Conservation (phyloP, 2,113 vertebrate genomes). For the Nyctereutes procyonoides region DNA sequence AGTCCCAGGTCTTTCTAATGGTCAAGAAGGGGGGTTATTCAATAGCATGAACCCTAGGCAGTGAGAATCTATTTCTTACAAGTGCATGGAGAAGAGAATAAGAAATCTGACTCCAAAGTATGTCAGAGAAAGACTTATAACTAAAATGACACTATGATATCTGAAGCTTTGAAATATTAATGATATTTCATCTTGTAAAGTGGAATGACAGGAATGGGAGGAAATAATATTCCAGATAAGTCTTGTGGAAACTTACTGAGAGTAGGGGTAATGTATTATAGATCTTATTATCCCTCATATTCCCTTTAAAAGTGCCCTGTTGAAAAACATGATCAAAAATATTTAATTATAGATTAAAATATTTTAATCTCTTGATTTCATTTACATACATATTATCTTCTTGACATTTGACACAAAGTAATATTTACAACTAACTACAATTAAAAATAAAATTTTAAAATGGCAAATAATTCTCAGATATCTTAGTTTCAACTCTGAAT, state of each 20-base stretch:
- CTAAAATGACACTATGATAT: constrained; percentile 1
- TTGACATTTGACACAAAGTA: background rate
- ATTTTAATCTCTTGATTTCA: background rate
- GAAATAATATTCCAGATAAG: background rate
- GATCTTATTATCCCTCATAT: background rate
- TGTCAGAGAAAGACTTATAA: background rate
- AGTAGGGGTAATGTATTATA: background rate
- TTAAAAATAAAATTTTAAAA: background rate
- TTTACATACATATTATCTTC: background rate
- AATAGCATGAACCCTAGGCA: background rate
- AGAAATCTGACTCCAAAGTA: background rate
- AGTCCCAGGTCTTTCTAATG: background rate
- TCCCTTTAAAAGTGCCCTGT: background rate
- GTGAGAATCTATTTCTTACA: background rate
- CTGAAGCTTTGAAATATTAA: constrained; percentile 2
- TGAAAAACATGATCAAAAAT: background rate
- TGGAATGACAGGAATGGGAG: background rate
- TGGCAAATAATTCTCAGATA: background rate
- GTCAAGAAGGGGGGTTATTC: background rate
- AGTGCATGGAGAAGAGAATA: background rate
- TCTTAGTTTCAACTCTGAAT: background rate
- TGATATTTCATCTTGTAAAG: background rate
- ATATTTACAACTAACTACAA: background rate
- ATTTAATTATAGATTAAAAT: background rate
- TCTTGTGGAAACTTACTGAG: background rate